Evolutionary conservation across 2,888 invertebrate genomes (phyloP).

Genomic region (Campopleginae sp.): DNA sequence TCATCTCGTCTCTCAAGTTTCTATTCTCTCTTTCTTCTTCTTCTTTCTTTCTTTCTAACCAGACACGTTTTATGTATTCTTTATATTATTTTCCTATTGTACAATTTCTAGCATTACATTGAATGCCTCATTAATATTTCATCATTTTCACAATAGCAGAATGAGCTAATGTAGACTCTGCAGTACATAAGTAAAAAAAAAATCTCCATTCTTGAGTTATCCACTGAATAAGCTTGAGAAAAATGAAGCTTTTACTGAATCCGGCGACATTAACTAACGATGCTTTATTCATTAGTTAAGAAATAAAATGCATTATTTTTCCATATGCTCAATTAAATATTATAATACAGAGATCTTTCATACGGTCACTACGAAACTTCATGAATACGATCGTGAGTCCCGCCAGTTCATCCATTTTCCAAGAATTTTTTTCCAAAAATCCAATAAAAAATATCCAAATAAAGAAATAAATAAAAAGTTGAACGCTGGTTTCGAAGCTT

Average conservation of each 20-base stretch:
- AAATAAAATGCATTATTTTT: background rate
- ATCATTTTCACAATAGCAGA: constrained; percentile 29
- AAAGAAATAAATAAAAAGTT: too few relatives aligned
- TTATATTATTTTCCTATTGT: constrained; percentile 25
- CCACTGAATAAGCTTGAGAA: background rate
- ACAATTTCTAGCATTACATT: constrained; percentile 26
- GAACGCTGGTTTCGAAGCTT: too few relatives aligned
- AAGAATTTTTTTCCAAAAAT: too few relatives aligned
- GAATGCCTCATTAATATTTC: constrained; percentile 60
- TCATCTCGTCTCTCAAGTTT: background rate
- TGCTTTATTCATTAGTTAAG: background rate
- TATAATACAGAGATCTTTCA: background rate
- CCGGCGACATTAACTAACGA: background rate
- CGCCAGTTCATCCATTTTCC: too few relatives aligned
- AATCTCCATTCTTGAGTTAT: constrained; percentile 22
- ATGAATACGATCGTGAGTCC: too few relatives aligned
- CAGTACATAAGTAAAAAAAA: constrained; percentile 19
- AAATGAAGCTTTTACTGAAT: background rate
- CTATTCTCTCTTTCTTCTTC: background rate
- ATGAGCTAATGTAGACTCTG: constrained; percentile 49
- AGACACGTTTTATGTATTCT: constrained; percentile 24
- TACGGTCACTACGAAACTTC: background rate
- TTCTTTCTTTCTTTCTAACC: background rate
- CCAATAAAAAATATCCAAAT: too few relatives aligned
- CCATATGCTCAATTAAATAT: too few relatives aligned